Evolutionary conservation across 1,140 invertebrate genomes (phyloP).

Genomic region (Araneus ventricosus): DNA sequence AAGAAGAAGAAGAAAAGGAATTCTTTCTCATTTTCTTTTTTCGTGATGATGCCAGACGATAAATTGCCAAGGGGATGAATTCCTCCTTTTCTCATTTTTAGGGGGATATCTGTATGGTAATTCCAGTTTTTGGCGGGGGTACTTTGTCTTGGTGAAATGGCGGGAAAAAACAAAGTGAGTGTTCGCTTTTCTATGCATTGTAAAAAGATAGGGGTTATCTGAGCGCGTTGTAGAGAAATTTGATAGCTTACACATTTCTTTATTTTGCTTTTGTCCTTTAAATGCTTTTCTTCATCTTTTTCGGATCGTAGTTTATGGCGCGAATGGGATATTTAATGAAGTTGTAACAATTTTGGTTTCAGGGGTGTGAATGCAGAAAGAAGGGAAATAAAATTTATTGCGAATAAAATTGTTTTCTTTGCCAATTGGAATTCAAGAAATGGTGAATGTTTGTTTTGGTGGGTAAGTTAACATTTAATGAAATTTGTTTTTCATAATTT

Average conservation of each 20-base stretch:
- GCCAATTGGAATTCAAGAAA: too few relatives aligned
- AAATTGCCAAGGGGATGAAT: constrained; percentile 36
- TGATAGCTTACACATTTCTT: not conserved
- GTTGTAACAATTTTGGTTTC: not conserved
- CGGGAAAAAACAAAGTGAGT: not conserved
- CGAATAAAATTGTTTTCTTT: not conserved
- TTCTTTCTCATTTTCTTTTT: not conserved
- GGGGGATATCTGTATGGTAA: constrained; percentile 33
- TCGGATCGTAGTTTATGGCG: not conserved
- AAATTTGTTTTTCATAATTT: too few relatives aligned
- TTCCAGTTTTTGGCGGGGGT: constrained; percentile 22
- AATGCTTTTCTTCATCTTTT: not conserved
- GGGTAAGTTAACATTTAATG: too few relatives aligned
- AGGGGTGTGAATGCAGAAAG: not conserved
- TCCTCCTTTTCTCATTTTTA: constrained; percentile 40
- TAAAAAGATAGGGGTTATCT: constrained; percentile 13
- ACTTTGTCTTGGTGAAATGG: not conserved
- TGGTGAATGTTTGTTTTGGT: too few relatives aligned
- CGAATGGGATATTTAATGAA: constrained; percentile 3
- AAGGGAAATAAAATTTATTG: not conserved
- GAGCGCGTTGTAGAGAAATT: not conserved
- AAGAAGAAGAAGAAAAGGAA: too few relatives aligned
- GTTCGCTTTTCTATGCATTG: not conserved
- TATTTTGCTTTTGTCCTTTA: not conserved
- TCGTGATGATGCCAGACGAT: not conserved